phyloP scores from a whole-genome alignment of 2,113 vertebrate species.

The Pycnonotus jocosus region DNA sequence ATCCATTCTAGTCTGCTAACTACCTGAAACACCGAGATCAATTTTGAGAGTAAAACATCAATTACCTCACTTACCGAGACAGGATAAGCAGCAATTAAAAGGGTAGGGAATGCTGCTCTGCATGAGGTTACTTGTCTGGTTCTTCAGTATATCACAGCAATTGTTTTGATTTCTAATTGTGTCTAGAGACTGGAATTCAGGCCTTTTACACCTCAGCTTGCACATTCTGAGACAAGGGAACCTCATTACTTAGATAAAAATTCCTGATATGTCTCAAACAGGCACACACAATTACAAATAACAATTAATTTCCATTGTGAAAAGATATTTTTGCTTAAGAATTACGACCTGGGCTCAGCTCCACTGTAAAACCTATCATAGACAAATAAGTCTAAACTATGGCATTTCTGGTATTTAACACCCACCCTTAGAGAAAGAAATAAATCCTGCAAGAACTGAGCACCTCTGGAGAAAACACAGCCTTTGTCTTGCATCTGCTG shows the following conservation, averaged over 20 bases:
- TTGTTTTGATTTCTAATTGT: conserved; percentile 6
- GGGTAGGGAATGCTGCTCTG: background rate
- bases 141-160: background rate
- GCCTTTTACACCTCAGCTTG: background rate
- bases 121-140: background rate
- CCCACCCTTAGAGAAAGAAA: background rate
- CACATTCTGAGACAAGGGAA: background rate
- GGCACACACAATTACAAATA: background rate
- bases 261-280: background rate
- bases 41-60: conserved; percentile 46
- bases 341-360: background rate
- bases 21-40: background rate
- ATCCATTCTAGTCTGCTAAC: conserved; percentile 21
- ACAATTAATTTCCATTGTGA: background rate
- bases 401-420: background rate
- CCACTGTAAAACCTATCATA: accelerated
- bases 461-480: background rate
- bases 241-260: background rate
- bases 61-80: conserved; percentile 44
- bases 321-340: background rate
- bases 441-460: background rate
- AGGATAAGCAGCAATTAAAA: conserved; percentile 48
- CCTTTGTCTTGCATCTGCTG: background rate
- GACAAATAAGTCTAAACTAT: background rate
- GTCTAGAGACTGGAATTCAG: background rate